Evolutionary conservation across 2,888 invertebrate genomes (phyloP).

Genomic region (Nemurella pictetii): DNA sequence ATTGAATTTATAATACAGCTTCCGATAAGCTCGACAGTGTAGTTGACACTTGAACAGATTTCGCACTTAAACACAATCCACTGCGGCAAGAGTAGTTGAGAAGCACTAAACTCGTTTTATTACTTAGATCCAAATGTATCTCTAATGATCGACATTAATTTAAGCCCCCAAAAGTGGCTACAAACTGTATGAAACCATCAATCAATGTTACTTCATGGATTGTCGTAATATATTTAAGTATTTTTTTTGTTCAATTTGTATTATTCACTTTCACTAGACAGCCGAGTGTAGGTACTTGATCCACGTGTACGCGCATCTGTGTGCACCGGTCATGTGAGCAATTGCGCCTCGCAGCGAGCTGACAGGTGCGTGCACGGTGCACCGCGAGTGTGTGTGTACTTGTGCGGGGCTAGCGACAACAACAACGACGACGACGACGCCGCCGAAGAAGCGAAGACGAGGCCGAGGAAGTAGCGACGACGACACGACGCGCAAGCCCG

Average conservation of each 20-base stretch:
- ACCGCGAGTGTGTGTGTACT: too few relatives aligned
- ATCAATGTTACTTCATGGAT: background rate
- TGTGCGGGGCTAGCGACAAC: background rate
- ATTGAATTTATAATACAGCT: background rate
- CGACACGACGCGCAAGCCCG: background rate
- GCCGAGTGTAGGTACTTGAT: background rate
- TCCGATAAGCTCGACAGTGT: constrained; percentile 10
- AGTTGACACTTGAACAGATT: constrained; percentile 27
- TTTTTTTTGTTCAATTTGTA: background rate
- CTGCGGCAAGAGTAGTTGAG: background rate
- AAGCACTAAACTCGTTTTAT: constrained; percentile 28
- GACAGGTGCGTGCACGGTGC: background rate
- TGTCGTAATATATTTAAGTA: background rate
- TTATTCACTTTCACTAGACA: background rate
- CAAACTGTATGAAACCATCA: background rate
- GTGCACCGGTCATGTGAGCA: too few relatives aligned
- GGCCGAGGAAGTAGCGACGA: background rate
- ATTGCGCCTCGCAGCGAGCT: background rate
- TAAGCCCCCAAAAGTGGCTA: background rate
- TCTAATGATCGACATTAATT: constrained; percentile 16
- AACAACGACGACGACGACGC: background rate
- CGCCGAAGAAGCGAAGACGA: background rate
- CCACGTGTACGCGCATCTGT: background rate
- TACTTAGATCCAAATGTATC: constrained; percentile 12
- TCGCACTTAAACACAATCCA: constrained; percentile 18